Evolutionary conservation across 2,797 vertebrate species (phyloP).

Genomic region (Aldrovandia affinis): DNA sequence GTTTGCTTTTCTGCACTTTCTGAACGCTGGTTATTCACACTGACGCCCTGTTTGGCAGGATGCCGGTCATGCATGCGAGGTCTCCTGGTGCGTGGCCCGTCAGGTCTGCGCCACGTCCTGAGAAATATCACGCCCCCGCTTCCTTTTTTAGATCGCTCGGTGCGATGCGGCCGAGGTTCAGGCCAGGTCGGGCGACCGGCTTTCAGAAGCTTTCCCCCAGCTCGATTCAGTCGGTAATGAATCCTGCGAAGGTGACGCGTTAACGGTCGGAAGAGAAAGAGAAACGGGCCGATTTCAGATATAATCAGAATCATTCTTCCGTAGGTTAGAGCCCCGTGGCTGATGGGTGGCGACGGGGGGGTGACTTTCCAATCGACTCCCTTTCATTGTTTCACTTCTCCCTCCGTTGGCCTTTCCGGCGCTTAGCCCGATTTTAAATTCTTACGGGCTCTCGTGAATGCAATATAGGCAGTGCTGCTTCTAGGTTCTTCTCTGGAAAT

Average conservation of each 20-base stretch:
- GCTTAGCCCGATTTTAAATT: slow-evolving; percentile 1
- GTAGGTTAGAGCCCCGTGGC: neutral
- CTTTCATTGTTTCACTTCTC: neutral
- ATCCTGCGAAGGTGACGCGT: neutral
- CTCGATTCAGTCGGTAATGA: neutral
- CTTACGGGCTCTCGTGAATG: slow-evolving; percentile 26
- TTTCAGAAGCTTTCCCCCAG: neutral
- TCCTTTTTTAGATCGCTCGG: too few relatives aligned
- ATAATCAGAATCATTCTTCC: neutral
- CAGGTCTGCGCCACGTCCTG: too few relatives aligned
- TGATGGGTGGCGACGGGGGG: neutral
- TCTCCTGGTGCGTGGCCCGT: too few relatives aligned
- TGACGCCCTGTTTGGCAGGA: too few relatives aligned
- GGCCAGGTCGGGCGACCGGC: neutral
- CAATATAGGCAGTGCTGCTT: neutral
- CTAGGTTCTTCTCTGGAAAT: slow-evolving; percentile 1
- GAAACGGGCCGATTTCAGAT: neutral
- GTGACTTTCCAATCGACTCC: neutral
- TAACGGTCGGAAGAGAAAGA: neutral
- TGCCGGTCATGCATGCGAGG: too few relatives aligned
- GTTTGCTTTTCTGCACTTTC: too few relatives aligned
- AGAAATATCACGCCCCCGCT: too few relatives aligned
- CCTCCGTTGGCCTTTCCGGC: neutral
- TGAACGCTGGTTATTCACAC: too few relatives aligned
- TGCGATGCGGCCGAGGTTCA: too few relatives aligned